A percentile compares a stretch with the other conserved stretches of the same genome.
Evolutionary conservation across 2,113 vertebrate species (phyloP).

Genomic region (Heterochromis multidens): DNA sequence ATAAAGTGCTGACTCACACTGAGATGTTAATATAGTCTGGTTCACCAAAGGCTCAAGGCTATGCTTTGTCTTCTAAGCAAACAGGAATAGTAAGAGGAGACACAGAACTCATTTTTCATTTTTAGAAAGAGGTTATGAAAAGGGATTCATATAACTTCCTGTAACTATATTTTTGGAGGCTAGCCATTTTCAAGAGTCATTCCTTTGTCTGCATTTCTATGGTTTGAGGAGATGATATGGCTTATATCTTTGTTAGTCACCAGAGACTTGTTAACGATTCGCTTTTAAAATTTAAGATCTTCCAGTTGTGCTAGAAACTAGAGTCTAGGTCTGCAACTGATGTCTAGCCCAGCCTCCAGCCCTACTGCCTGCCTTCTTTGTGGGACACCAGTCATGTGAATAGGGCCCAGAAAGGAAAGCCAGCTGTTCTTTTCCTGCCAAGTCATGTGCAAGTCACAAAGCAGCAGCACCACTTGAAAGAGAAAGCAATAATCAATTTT

Average conservation of each 20-base stretch:
- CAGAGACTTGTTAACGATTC: slow-evolving; percentile 9
- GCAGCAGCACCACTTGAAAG: slow-evolving; percentile 66
- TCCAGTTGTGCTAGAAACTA: slow-evolving; percentile 11
- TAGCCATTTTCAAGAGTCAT: neutral
- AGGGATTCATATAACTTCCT: slow-evolving; percentile 22
- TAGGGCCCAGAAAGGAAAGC: slow-evolving; percentile 52
- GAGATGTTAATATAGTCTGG: slow-evolving; percentile 35
- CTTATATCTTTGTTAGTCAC: neutral
- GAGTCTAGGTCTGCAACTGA: slow-evolving; percentile 4
- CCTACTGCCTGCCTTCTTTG: slow-evolving; percentile 45
- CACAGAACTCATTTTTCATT: slow-evolving; percentile 33
- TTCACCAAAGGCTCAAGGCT: slow-evolving; percentile 34
- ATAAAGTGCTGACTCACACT: slow-evolving; percentile 13
- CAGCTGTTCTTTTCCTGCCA: slow-evolving; percentile 71
- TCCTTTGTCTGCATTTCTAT: neutral
- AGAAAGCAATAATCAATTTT: slow-evolving; percentile 74
- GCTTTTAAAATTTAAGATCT: neutral
- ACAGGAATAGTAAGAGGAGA: slow-evolving; percentile 9
- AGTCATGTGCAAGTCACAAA: slow-evolving; percentile 77
- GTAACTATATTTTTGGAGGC: neutral
- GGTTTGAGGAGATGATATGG: neutral
- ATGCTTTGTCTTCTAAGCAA: slow-evolving; percentile 27
- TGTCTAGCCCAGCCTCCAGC: slow-evolving; percentile 32
- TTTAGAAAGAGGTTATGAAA: slow-evolving; percentile 2
- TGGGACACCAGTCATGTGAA: slow-evolving; percentile 69